Conservation (phyloP, 2,888 invertebrate genomes). For the Lasioglossum morio region DNA sequence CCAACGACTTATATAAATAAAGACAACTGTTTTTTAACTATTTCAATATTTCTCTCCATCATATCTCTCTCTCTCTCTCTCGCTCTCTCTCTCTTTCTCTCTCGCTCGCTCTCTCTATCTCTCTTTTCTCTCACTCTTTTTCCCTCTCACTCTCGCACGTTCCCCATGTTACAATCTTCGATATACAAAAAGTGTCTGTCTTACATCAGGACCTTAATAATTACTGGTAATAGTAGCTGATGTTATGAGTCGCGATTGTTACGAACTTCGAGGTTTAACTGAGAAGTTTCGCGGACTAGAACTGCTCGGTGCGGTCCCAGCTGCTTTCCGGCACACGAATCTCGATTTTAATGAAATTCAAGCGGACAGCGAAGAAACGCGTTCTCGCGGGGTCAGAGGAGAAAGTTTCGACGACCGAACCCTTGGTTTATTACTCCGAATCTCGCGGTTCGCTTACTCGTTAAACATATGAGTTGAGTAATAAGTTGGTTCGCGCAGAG, state of each 20-base stretch:
- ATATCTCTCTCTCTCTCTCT: not conserved
- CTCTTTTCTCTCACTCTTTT: not conserved
- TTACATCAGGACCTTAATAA: slow-evolving; percentile 52
- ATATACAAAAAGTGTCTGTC: slow-evolving; percentile 37
- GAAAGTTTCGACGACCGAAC: not conserved
- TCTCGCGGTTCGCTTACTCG: not conserved
- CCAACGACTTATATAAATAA: slow-evolving; percentile 33
- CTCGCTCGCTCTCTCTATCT: slow-evolving; percentile 16
- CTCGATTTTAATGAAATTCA: slow-evolving; percentile 30
- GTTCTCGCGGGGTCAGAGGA: not conserved
- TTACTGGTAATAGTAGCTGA: slow-evolving; percentile 43
- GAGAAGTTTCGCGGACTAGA: not conserved
- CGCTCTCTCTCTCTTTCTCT: slow-evolving; percentile 21
- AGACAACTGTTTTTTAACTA: slow-evolving; percentile 20
- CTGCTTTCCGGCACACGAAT: slow-evolving; percentile 10
- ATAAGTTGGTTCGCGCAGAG: not conserved
- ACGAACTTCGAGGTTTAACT: slow-evolving; percentile 13
- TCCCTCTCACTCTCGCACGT: not conserved
- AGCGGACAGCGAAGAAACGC: not conserved
- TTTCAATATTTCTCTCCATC: slow-evolving; percentile 22
- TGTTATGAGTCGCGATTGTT: not conserved
- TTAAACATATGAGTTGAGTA: not conserved
- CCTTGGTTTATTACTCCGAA: slow-evolving; percentile 1
- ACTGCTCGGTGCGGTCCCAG: not conserved
- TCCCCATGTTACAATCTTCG: slow-evolving; percentile 43